A percentile compares a stretch with the other conserved stretches of the same genome.
These are phyloP conservation scores for Marronus borbonicus DNA, from an alignment of 2,888 invertebrate genomes.

Conservation along the genomic window DNA sequence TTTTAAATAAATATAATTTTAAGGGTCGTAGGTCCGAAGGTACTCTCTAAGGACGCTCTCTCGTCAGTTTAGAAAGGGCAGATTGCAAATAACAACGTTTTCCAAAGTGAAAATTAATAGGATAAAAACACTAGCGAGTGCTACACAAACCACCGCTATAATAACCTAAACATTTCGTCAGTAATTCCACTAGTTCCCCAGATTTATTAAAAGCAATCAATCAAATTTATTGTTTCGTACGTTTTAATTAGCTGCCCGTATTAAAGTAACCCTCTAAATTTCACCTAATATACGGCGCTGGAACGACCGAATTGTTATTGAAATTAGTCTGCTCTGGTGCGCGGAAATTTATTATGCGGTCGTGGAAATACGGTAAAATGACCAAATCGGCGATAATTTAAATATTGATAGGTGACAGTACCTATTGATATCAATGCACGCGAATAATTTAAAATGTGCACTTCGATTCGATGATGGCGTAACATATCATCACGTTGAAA, in stretches of 20 bases:
- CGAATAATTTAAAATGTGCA: no score
- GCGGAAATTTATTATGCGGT: constrained; percentile 18
- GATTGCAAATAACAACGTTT: no score
- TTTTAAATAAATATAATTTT: no score
- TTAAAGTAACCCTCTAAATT: constrained; percentile 24
- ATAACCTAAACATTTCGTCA: neutral
- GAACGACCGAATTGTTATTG: constrained; percentile 18
- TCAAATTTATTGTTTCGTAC: neutral
- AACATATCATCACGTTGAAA: neutral
- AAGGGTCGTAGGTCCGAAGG: no score
- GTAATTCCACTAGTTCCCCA: neutral
- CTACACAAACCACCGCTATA: neutral
- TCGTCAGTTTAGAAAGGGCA: no score
- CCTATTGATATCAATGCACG: neutral
- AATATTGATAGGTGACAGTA: constrained; percentile 20
- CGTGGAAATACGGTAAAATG: neutral
- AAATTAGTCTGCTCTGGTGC: neutral
- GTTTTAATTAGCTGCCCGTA: constrained; percentile 25
- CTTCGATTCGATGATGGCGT: no score
- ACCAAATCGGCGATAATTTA: constrained; percentile 1
- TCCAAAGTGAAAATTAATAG: no score
- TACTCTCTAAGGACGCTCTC: no score
- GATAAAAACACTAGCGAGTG: no score
- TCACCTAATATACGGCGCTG: constrained; percentile 14
- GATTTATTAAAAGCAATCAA: constrained; percentile 2